Evolutionary conservation across 1,140 invertebrate species (phyloP).

Genomic region (Macrotrachela quadricornifera): DNA sequence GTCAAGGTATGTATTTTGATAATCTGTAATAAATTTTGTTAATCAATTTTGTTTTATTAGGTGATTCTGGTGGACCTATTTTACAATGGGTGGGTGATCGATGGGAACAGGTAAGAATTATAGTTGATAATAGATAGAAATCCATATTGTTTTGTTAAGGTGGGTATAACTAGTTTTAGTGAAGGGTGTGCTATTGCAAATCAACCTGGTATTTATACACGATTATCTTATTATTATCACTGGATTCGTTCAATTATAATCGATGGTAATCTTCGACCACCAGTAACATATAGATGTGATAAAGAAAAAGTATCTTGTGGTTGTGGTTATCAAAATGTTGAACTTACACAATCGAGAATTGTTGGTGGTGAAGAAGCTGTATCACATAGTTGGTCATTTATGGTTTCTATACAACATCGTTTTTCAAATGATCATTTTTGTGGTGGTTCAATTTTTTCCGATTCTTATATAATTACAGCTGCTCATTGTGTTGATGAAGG

Average conservation of each 20-base stretch:
- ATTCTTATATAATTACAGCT: conserved; percentile 39
- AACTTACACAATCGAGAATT: conserved; percentile 8
- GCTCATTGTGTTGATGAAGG: conserved; percentile 37
- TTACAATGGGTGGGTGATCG: conserved; percentile 35
- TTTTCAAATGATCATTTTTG: conserved; percentile 20
- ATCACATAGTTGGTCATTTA: conserved; percentile 15
- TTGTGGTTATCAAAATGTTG: not conserved
- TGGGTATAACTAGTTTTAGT: conserved; percentile 55
- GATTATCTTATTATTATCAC: conserved; percentile 47
- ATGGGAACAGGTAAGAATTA: conserved; percentile 25
- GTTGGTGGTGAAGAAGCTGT: conserved; percentile 12
- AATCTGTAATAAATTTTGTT: no score
- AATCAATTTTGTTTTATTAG: conserved; percentile 12
- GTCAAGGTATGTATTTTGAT: no score
- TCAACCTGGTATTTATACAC: conserved; percentile 67
- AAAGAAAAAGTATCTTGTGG: no score
- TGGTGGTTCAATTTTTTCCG: conserved; percentile 39
- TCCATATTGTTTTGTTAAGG: conserved; percentile 11
- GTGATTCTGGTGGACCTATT: conserved; percentile 45
- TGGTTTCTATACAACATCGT: not conserved
- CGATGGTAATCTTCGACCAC: no score
- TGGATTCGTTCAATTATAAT: conserved; percentile 38
- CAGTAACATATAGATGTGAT: no score
- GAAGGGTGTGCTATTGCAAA: conserved; percentile 71
- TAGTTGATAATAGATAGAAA: no score